Conservation (phyloP, 1,140 invertebrate genomes). For the Penaeus japonicus region DNA sequence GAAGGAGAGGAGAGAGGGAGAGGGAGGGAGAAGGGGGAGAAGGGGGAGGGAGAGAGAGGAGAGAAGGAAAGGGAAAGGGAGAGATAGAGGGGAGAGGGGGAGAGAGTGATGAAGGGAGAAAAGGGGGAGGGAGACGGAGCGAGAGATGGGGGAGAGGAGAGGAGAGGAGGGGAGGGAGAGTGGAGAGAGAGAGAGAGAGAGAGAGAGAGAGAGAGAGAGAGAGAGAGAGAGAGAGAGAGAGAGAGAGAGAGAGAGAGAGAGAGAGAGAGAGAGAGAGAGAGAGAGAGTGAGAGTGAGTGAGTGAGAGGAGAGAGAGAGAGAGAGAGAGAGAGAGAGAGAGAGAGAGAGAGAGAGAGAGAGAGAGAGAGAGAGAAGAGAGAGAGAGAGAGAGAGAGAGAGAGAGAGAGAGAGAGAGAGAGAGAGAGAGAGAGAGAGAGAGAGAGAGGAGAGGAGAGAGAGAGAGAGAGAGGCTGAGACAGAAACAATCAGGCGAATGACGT, state of each 20-base stretch:
- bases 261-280: background rate
- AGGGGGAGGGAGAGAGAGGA: too few species aligned
- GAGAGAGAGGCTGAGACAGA: conserved; percentile 8
- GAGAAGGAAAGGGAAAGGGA: background rate
- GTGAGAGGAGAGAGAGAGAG: background rate
- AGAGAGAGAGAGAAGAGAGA: too few species aligned
- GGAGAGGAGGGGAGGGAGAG: background rate
- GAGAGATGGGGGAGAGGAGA: background rate
- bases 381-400: background rate
- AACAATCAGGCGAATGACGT: conserved; percentile 17
- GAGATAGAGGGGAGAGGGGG: background rate
- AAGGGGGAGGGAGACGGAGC: background rate
- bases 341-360: too few species aligned
- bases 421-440: background rate
- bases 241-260: background rate
- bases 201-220: background rate
- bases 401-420: background rate
- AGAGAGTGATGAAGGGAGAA: background rate
- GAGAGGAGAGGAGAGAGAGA: background rate
- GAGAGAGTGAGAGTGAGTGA: background rate
- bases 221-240: background rate
- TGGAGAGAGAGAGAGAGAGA: background rate
- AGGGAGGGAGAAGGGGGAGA: too few species aligned
- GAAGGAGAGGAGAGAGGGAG: too few species aligned
- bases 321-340: too few species aligned